Evolutionary conservation across 2,797 vertebrate species (phyloP).

Genomic region (Lacerta viridis): DNA sequence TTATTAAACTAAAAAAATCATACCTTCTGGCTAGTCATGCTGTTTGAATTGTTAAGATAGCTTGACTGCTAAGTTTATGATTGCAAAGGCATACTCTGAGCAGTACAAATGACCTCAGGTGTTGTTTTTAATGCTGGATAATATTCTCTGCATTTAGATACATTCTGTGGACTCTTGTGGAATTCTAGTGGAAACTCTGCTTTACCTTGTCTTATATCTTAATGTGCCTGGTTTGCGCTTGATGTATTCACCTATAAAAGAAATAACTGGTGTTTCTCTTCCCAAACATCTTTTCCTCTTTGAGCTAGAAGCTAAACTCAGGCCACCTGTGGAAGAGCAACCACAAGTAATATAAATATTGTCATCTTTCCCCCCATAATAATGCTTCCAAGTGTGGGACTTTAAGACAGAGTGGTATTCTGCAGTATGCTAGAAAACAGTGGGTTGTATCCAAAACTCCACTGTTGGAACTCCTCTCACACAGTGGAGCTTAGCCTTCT

Average conservation of each 20-base stretch:
- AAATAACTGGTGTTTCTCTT: neutral
- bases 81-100: conserved; percentile 55
- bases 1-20: conserved; percentile 79
- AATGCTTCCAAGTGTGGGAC: neutral
- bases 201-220: neutral
- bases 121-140: conserved; percentile 60
- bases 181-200: conserved; percentile 12
- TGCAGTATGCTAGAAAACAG: neutral
- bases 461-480: too few relatives aligned
- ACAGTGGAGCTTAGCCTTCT: too few relatives aligned
- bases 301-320: neutral
- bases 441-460: too few relatives aligned
- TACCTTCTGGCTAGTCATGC: conserved; percentile 74
- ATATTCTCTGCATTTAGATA: conserved; percentile 37
- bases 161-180: conserved; percentile 32
- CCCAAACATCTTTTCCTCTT: neutral
- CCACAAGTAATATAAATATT: neutral
- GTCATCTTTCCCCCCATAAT: neutral
- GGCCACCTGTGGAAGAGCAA: neutral
- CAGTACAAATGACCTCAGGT: conserved; percentile 44
- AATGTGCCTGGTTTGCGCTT: neutral
- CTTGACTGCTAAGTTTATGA: conserved; percentile 59
- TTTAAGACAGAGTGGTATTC: neutral
- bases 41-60: conserved; percentile 77
- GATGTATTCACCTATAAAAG: neutral